Base-by-base conservation (phyloP, 1,140 invertebrate species). In the Lineus longissimus region DNA sequence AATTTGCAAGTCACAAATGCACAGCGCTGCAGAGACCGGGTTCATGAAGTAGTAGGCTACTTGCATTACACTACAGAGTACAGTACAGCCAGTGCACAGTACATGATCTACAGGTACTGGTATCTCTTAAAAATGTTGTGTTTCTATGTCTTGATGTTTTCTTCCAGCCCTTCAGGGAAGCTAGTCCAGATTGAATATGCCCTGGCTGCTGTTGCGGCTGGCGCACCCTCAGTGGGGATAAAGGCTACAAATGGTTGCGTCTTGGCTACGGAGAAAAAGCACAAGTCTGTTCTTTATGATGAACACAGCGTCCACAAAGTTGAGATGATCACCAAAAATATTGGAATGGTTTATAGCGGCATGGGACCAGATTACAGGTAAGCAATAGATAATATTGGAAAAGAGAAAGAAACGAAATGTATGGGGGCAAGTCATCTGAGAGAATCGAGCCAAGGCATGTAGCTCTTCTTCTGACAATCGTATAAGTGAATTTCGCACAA, bases 181-280 rank as follows among this genome's bases (percentile, higher is more conserved):
- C 86, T 99, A 63, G 97, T 99, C 27, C 97, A 99, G 85, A 97
- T 99, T 78, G 97, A 99, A 86, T 99, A 99, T 93, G 97, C 97
- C 0, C 86, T 99, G 81, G 94, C 94, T 61, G 97, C 97, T 40
- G 97, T 99, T 19, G 93, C 94, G 61, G 93, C 94, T 66, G 97
- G 97, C 67, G 95, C 96, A n/a, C 94, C 97, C 0, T 97, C 95
- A 59, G 95, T 99, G 66, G 97, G 96, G 55, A 97, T 99, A 63
- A 97, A 98, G 89, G 83, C 84, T 23, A 74, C 78, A 51, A 85
- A 85, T 79, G 84, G 84, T 27, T 92, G 99, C 27, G 97, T 99
- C 27, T 87, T 99, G 66, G 97, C 97, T 4, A 98, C 97, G 40
- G 97, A 99, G 81, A 99, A 99, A 77, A 98, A 99, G 80, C 92